Conservation (phyloP, 2,797 vertebrate genomes). For the Intellagama lesueurii region DNA sequence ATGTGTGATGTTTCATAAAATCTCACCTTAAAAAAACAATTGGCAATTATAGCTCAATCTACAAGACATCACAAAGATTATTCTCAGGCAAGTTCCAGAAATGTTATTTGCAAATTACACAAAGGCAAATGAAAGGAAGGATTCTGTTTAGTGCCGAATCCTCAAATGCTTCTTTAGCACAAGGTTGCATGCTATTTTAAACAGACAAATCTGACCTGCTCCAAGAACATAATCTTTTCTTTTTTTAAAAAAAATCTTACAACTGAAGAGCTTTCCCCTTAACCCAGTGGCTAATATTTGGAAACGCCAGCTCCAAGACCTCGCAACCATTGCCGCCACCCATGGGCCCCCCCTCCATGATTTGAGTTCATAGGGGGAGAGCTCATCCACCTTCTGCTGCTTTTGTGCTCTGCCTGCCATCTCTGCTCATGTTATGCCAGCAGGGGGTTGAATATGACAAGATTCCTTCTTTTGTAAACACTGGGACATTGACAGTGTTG, state of each 20-base stretch:
- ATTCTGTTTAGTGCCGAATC: background rate
- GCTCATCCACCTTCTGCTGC: background rate
- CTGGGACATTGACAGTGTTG: background rate
- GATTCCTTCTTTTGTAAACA: constrained; percentile 7
- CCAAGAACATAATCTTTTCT: too few species aligned
- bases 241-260: too few species aligned
- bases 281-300: background rate
- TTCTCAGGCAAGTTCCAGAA: background rate
- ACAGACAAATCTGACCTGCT: too few species aligned
- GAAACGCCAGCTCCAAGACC: constrained; percentile 5
- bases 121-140: background rate
- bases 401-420: constrained; percentile 1
- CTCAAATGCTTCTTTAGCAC: background rate
- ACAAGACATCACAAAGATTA: background rate
- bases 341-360: background rate
- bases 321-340: background rate
- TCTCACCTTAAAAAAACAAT: background rate
- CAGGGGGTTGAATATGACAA: background rate
- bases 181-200: background rate
- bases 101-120: background rate
- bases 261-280: background rate
- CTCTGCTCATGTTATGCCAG: background rate
- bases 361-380: background rate
- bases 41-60: background rate
- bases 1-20: background rate